Evolutionary conservation across 2,888 invertebrate genomes (phyloP), one percentile per base, ranked within the genome.

Genomic region (Chymomyza amoena): DNA sequence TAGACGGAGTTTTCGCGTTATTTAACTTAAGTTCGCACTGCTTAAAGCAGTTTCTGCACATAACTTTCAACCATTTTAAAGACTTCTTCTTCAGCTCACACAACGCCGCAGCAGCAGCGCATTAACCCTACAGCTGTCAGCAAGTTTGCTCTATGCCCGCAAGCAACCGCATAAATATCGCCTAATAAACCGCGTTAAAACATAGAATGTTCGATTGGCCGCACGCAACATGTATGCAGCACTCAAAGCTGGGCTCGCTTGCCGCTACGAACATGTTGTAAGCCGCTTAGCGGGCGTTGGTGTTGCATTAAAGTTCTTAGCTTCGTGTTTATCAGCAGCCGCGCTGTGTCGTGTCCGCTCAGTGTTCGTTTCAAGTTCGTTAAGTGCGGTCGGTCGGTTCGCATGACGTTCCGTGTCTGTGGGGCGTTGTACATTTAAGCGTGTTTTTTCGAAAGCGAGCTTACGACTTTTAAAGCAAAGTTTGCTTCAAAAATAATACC

Each of bases 361-460:
- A 90, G 90, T 89, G 75, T 83, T 88, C 88, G 81, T 89, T 84
- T 83, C 77, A 66, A 76, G 78, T 74, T 85, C 78, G 72, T 51
- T 39, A 10, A 59, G 77, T 64, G 66, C 73, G 84, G 84, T 73
- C 67, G 77, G 64, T 54, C 54, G 16, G 52, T 25, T 18, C 13
- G 16, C 18, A 28, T 13, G 50, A 28, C 63, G 51, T 4, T 60
- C 25, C 20, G 20, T 54, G 51, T 45, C 64, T 39, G n/a, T 10
- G 13, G 61, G 18, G 60, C 51, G 65, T 66, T 59, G 16, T 7
- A 18, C 18, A 18, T 16, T 54, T 54, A 18, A 20, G 16, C 54
- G 54, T 20, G 54, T 16, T 54, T 54, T 54, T n/a, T 54, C 10
- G 54, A 13, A 13, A 6, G 39, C 25, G 25, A 25, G 25, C 25